These are phyloP conservation scores for Spicauda simplicius DNA, from an alignment of 2,888 invertebrate species.

Conservation along the genomic window DNA sequence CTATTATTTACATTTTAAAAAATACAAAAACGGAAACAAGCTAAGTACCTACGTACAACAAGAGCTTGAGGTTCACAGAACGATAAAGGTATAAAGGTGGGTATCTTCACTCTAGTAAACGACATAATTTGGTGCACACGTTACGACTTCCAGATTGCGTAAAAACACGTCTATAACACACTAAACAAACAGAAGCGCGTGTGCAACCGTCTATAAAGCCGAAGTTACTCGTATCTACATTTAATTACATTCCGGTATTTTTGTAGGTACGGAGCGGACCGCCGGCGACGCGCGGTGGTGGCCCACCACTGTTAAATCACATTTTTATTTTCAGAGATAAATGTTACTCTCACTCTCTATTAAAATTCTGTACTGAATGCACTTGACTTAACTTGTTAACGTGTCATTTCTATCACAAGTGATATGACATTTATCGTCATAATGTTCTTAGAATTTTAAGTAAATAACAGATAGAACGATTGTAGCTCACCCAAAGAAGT, in stretches of 20 bases:
- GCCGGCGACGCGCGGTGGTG: conserved; percentile 74
- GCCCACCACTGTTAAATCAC: conserved; percentile 49
- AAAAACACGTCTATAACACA: conserved; percentile 83
- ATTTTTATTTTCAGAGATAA: conserved; percentile 31
- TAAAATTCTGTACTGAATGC: background rate
- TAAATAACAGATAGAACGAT: no score
- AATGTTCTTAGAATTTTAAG: no score
- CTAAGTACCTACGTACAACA: no score
- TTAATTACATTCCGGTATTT: conserved; percentile 84
- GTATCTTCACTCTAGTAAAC: conserved; percentile 67
- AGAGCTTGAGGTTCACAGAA: conserved; percentile 24
- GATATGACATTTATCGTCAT: no score
- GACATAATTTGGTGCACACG: conserved; percentile 82
- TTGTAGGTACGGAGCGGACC: conserved; percentile 80
- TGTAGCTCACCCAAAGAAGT: no score
- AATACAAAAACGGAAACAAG: no score
- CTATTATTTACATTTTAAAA: no score
- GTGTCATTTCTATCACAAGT: no score
- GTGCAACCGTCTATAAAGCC: conserved; percentile 83
- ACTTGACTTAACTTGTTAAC: no score
- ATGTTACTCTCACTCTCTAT: conserved; percentile 33
- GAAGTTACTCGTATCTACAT: conserved; percentile 75
- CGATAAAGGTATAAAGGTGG: conserved; percentile 47
- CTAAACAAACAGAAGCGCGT: conserved; percentile 79
- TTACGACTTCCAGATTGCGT: conserved; percentile 85